These are phyloP conservation scores for Dione vanillae DNA, from an alignment of 2,888 invertebrate species.

Conservation along the genomic window DNA sequence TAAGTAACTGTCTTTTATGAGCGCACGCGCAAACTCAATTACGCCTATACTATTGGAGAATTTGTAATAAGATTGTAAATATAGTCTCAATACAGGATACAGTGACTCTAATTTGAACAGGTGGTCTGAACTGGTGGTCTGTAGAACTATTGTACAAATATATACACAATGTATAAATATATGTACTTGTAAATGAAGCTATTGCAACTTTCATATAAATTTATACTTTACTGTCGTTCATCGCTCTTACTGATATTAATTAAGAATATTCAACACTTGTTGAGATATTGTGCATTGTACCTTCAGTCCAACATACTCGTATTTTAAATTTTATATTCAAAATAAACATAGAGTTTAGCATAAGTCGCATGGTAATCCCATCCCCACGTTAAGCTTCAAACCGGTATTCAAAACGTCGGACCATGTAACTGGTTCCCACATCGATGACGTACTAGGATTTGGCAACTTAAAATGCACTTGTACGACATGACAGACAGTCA, in stretches of 20 bases:
- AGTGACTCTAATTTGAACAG: conserved; percentile 2
- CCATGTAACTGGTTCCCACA: conserved; percentile 65
- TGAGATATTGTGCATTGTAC: not conserved
- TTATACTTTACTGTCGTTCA: not conserved
- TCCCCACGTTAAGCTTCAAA: conserved; percentile 40
- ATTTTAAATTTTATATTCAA: not conserved
- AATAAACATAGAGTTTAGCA: not conserved
- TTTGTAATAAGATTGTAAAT: conserved; percentile 18
- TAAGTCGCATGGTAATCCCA: conserved; percentile 1
- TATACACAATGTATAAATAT: not conserved
- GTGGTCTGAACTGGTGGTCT: not conserved
- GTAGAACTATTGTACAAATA: conserved; percentile 6
- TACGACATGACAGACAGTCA: conserved; percentile 38
- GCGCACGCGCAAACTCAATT: conserved; percentile 27
- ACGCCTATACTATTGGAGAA: conserved; percentile 20
- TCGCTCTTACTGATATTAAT: not conserved
- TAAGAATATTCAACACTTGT: not conserved
- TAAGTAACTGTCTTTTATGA: conserved; percentile 23
- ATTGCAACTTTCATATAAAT: conserved; percentile 8
- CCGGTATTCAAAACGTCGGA: conserved; percentile 62
- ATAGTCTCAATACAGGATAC: conserved; percentile 36
- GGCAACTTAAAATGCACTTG: conserved; percentile 37
- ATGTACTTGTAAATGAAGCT: not conserved
- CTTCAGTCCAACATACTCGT: too few relatives aligned
- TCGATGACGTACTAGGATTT: conserved; percentile 37